These are phyloP conservation scores for Sinocyclocheilus anophthalmus DNA, from an alignment of 2,113 vertebrate species.

Conservation along the genomic window DNA sequence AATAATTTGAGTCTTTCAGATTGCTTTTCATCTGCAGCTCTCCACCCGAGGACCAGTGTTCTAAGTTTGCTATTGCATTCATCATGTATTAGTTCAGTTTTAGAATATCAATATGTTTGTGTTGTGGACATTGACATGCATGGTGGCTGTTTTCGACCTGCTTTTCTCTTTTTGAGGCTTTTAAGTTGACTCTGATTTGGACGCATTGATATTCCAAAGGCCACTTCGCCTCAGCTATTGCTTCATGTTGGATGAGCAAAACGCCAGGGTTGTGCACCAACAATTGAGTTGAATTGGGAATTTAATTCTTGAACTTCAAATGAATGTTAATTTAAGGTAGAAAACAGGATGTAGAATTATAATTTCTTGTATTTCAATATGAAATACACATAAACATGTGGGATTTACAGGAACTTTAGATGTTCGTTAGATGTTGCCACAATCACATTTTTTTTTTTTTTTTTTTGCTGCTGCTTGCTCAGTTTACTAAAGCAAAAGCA, in stretches of 20 bases:
- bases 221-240: neutral
- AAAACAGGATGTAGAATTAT: too few species aligned
- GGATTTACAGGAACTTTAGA: too few species aligned
- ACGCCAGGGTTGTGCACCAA: neutral
- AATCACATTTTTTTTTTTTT: too few species aligned
- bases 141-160: neutral
- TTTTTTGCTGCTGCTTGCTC: too few species aligned
- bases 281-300: neutral
- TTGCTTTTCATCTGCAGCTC: slow-evolving; percentile 32
- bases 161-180: neutral
- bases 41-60: slow-evolving; percentile 23
- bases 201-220: slow-evolving; percentile 9
- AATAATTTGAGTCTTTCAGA: slow-evolving; percentile 34
- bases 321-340: too few species aligned
- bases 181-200: neutral
- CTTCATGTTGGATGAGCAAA: neutral
- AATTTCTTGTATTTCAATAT: too few species aligned
- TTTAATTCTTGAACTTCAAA: too few species aligned
- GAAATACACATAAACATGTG: too few species aligned
- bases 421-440: too few species aligned
- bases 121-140: neutral
- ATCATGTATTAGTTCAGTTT: slow-evolving; percentile 40
- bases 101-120: slow-evolving; percentile 44
- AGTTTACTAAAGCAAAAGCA: too few species aligned
- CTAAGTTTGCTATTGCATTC: slow-evolving; percentile 26